Percentiles rank a stretch among this genome's conserved stretches.
Evolutionary conservation across 2,888 invertebrate genomes (phyloP).

Genomic region (Amphipyra berbera): DNA sequence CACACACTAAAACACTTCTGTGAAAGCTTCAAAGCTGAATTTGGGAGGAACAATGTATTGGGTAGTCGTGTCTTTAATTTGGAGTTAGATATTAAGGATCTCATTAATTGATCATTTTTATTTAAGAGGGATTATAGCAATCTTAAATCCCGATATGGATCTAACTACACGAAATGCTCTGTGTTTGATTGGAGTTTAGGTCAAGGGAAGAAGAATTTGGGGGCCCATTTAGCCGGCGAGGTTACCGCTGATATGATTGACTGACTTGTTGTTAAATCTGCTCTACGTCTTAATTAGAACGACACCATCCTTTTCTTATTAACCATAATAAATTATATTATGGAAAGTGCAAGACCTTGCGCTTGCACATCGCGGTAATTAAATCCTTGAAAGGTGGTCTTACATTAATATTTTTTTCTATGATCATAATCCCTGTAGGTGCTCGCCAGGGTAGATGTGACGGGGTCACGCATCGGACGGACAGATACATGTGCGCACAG

Average conservation of each 20-base stretch:
- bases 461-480: slow-evolving; percentile 69
- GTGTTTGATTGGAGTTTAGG: too few relatives aligned
- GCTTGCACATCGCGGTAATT: slow-evolving; percentile 35
- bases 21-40: slow-evolving; percentile 26
- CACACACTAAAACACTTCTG: slow-evolving; percentile 34
- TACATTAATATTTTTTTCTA: slow-evolving; percentile 39
- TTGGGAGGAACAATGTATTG: neutral
- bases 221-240: too few relatives aligned
- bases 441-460: slow-evolving; percentile 56
- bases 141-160: too few relatives aligned
- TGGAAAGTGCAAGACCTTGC: neutral
- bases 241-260: too few relatives aligned
- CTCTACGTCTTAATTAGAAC: too few relatives aligned
- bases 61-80: neutral
- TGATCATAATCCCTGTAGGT: slow-evolving; percentile 48
- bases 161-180: too few relatives aligned
- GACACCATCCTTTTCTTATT: neutral
- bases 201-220: too few relatives aligned
- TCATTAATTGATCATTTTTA: too few relatives aligned
- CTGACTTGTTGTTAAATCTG: too few relatives aligned
- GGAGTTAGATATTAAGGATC: too few relatives aligned
- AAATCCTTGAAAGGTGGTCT: slow-evolving; percentile 35
- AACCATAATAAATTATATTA: neutral
- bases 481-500: slow-evolving; percentile 66
- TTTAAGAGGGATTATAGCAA: too few relatives aligned